These are phyloP conservation scores for Spodoptera picta DNA, from an alignment of 2,888 invertebrate species.

Conservation along the genomic window DNA sequence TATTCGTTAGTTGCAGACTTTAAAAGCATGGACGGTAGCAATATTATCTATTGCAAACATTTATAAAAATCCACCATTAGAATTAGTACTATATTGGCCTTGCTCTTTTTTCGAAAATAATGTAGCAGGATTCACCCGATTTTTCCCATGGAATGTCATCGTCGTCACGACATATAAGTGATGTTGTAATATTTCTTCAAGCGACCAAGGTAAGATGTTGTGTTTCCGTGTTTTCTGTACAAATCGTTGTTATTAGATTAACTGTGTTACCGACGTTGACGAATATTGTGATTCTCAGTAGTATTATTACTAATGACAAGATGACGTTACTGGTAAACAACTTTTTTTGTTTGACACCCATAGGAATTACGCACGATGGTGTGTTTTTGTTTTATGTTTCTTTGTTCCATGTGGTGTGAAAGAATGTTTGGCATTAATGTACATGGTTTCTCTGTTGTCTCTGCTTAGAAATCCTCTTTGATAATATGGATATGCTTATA, in stretches of 20 bases:
- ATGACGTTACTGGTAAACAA: slow-evolving; percentile 44
- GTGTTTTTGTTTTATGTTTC: slow-evolving; percentile 13
- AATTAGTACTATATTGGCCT: too few relatives aligned
- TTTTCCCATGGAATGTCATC: slow-evolving; percentile 8
- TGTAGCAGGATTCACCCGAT: not conserved
- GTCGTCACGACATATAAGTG: slow-evolving; percentile 40
- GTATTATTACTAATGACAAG: slow-evolving; percentile 47
- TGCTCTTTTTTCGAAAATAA: too few relatives aligned
- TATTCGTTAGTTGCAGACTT: too few relatives aligned
- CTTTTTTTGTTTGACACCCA: slow-evolving; percentile 19
- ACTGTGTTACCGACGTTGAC: slow-evolving; percentile 62
- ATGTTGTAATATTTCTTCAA: slow-evolving; percentile 52
- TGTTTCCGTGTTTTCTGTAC: slow-evolving; percentile 61
- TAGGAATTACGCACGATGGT: not conserved
- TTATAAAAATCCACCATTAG: too few relatives aligned
- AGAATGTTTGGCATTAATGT: too few relatives aligned
- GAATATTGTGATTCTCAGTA: slow-evolving; percentile 59
- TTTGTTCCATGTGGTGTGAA: slow-evolving; percentile 8
- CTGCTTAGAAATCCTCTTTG: too few relatives aligned
- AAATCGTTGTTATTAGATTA: slow-evolving; percentile 68
- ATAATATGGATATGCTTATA: too few relatives aligned
- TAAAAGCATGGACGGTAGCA: too few relatives aligned
- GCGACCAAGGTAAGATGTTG: slow-evolving; percentile 46
- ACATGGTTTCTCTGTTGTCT: too few relatives aligned
- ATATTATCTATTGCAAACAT: too few relatives aligned